Conservation (phyloP, 2,113 vertebrate genomes). For the Phaethornis superciliosus region DNA sequence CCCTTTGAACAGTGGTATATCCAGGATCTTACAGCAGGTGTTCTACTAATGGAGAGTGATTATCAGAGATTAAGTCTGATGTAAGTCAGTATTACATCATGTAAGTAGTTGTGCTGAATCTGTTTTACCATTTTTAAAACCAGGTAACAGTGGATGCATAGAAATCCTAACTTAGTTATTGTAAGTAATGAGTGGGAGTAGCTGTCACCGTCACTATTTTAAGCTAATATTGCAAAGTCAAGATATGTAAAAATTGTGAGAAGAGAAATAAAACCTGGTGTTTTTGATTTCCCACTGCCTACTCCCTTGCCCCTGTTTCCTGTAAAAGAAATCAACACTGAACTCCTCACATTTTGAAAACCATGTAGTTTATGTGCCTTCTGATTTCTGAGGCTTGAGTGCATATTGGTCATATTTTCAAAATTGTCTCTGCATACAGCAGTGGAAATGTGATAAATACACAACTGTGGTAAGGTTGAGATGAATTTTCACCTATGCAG, state of each 20-base stretch:
- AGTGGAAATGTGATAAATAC: neutral
- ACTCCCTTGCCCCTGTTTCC: neutral
- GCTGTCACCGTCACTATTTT: neutral
- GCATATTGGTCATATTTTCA: neutral
- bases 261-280: neutral
- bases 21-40: neutral
- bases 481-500: neutral
- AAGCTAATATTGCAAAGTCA: neutral
- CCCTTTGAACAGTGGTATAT: neutral
- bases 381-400: neutral
- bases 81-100: neutral
- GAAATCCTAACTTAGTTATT: neutral
- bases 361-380: neutral
- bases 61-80: neutral
- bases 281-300: neutral
- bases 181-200: neutral
- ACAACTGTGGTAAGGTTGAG: neutral
- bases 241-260: neutral
- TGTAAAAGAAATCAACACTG: neutral
- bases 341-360: neutral
- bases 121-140: neutral
- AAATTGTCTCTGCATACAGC: neutral
- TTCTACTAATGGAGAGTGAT: neutral
- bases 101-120: neutral
- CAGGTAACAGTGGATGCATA: neutral